Evolutionary conservation across 1,140 invertebrate species (phyloP), one percentile per base, ranked within the genome.

Genomic region (Bombyx mandarina): DNA sequence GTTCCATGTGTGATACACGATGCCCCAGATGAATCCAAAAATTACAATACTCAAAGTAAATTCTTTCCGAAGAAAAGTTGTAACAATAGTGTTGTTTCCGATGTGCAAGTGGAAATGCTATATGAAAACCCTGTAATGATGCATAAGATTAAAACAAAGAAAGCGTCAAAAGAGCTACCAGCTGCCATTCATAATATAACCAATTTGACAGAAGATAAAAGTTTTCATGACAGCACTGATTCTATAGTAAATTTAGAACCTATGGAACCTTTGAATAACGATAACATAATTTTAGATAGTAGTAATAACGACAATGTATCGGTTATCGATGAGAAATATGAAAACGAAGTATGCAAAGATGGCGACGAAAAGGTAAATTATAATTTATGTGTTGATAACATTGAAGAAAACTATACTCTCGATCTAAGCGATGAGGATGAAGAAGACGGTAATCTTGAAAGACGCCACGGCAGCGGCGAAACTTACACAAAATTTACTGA

Each of bases 401-500:
- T 75, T 55, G 73, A 79, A 58, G 63, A 74, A 43, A 75, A 69
- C 63, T 71, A 76, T 58, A 77, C 76, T 65, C 73, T 71, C 18
- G 78, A 82, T 63, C 42, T 77, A 6, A 81, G 75, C 62, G 74
- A 60, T 48, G 70, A 72, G 58, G 63, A 73, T 12, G 57, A 65
- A 58, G 56, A 63, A 18, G 47, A 49, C 48, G 50, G 58, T 9
- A 56, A 66, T 6, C 67, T 63, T 50, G 66, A 71, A 55, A 60
- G 67, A 56, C 71, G 79, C n/a, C 73, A 85, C 61, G 77, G 80
- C 9, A 87, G 82, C 66, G 75, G 84, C 43, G 82, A 85, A 48
- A 87, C 84, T 22, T 87, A 85, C 52, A 87, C 84, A 45, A 87
- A 87, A 65, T 82, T 85, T 54, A 77, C 74, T 26, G 80, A 82